A percentile compares a stretch with the other conserved stretches of the same genome.
These are phyloP conservation scores for Acrocephalus scirpaceus DNA, from an alignment of 2,797 vertebrate species.

Conservation along the genomic window DNA sequence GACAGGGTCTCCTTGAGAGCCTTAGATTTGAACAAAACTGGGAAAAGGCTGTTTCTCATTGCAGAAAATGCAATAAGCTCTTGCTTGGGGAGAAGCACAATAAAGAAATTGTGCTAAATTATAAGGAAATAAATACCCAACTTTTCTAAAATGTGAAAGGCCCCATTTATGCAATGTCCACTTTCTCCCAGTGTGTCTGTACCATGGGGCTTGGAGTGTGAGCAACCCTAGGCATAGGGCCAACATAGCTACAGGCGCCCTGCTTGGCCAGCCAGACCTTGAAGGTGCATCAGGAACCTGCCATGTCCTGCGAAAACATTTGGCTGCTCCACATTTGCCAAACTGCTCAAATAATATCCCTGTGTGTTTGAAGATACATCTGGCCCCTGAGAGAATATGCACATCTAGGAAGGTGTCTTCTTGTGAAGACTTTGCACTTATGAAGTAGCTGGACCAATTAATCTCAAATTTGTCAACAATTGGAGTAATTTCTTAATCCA, in stretches of 20 bases:
- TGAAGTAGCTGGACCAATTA: background rate
- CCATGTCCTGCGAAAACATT: background rate
- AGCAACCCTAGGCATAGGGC: fast-evolving
- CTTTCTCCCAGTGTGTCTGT: background rate
- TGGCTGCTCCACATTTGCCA: background rate
- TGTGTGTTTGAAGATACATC: background rate
- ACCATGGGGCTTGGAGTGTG: background rate
- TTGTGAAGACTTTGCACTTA: background rate
- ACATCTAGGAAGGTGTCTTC: background rate
- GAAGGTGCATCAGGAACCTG: background rate
- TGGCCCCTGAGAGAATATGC: background rate
- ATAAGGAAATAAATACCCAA: background rate
- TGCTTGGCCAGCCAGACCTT: background rate
- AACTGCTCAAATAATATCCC: background rate
- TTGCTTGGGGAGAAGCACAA: background rate
- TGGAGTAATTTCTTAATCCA: background rate
- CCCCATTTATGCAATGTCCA: background rate
- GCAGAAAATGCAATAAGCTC: background rate
- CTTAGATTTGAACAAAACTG: background rate
- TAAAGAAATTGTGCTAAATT: too few species aligned
- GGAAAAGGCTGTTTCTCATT: background rate
- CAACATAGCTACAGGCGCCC: background rate
- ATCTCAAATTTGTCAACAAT: background rate
- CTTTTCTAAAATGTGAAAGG: background rate
- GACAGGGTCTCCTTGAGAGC: background rate